Percentiles rank a stretch among this genome's conserved stretches.
Conservation (phyloP, 2,797 vertebrate species). For the Xenops minutus region DNA sequence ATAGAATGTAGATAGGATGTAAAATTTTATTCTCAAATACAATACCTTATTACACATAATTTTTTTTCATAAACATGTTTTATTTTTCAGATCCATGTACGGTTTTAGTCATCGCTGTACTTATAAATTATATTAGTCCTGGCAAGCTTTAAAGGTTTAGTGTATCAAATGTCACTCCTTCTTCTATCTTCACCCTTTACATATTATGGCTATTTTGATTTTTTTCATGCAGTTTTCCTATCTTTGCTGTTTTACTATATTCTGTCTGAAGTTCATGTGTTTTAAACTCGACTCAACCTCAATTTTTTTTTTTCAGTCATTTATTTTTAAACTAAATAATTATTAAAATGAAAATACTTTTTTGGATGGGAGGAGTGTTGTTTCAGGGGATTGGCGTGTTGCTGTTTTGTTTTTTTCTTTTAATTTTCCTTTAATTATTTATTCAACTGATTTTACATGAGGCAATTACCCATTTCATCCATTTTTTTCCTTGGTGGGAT, state of each 20-base stretch:
- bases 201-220: background rate
- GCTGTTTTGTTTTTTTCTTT: background rate
- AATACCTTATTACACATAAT: background rate
- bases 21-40: background rate
- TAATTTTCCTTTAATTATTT: background rate
- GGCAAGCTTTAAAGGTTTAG: background rate
- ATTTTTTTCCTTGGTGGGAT: background rate
- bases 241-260: background rate
- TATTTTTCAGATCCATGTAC: background rate
- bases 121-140: background rate
- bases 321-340: background rate
- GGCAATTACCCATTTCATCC: background rate
- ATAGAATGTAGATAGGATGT: background rate
- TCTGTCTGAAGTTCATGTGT: background rate
- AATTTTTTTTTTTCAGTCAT: background rate
- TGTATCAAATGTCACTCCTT: background rate
- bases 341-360: background rate
- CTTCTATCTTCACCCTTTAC: background rate
- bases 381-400: rapidly evolving
- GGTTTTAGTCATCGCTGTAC: background rate
- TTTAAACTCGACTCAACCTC: background rate
- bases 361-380: rapidly evolving
- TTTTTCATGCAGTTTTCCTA: background rate
- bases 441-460: too few species aligned
- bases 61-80: background rate